Base-by-base conservation (phyloP, 2,888 invertebrate species). In the Tenthredo scrophulariae region DNA sequence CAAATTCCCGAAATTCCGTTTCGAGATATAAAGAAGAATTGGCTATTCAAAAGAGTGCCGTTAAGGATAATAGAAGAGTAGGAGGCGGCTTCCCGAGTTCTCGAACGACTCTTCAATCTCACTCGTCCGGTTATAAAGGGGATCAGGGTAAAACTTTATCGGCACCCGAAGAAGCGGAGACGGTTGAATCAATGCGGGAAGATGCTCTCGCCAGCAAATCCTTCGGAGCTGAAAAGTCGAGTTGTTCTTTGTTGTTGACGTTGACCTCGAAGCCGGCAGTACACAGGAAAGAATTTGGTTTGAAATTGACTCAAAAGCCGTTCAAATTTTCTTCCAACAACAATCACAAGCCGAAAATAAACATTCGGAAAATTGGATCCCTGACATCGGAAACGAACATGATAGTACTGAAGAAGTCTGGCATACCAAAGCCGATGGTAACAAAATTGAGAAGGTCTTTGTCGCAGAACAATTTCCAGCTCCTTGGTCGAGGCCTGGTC, bases 381-480 rank as follows among this genome's bases (percentile, higher is more conserved):
- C 58, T 22, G 0, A 46, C 29, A 26, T 18, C 4, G 13, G 67
- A 70, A 9, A 46, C 4, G 7, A 29, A n/a, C 15, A 13, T n/a
- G 6, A 13, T 18, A 29, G 26, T 29, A 33, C 26, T 6, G 15
- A 80, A 37, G 18, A 80, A 58, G 18, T 62, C 90, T 85, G 86
- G 89, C 54, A 91, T 91, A 80, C 91, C 91, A 0, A 89, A 87
- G 84, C 86, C 86, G 9, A 26, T 9, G 26, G 2, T 26, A 13
- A 74, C 37, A 0, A 91, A 85, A 84, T 84, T 87, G 54, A 86
- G 86, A 9, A 84, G 85, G 65, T 88, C 88, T 6, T 86, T 82
- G 7, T 88, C 89, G 9, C 85, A 85, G 75, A 80, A 83, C 40
- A 40, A 33, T 46, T 74, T 74, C 22, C 37, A 22, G 15, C 37